A percentile compares a stretch with the other conserved stretches of the same genome.
These are phyloP conservation scores for Trogon surrucura DNA, from an alignment of 2,113 vertebrate genomes.

Conservation along the genomic window DNA sequence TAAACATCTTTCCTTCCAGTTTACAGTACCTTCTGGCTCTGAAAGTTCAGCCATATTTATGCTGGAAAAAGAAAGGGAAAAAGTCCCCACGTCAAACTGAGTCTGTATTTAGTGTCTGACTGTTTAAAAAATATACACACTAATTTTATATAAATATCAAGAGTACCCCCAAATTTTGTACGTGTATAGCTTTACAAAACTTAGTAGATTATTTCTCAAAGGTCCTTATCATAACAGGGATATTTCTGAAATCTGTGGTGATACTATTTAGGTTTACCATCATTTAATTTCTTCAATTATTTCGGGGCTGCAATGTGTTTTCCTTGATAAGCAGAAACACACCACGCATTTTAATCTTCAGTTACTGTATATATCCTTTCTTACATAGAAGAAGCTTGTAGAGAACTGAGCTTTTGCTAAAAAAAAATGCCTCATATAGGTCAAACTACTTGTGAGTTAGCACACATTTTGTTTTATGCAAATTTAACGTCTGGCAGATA, in stretches of 20 bases:
- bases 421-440: background rate
- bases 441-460: background rate
- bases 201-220: background rate
- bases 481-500: background rate
- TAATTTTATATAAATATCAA: background rate
- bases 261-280: background rate
- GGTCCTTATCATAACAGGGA: background rate
- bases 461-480: background rate
- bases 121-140: background rate
- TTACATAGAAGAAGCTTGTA: background rate
- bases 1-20: conserved; percentile 95
- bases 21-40: conserved; percentile 81
- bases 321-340: background rate
- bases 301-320: background rate
- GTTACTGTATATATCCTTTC: background rate
- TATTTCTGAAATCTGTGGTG: background rate
- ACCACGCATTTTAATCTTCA: background rate
- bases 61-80: conserved; percentile 56
- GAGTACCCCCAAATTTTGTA: background rate
- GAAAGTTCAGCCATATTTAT: conserved; percentile 86
- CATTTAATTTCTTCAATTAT: background rate
- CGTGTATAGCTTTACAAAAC: background rate
- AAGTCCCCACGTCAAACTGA: background rate
- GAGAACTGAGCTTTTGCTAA: background rate
- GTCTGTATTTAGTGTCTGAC: background rate